Evolutionary conservation across 1,140 invertebrate species (phyloP).

Genomic region (Sycophila sp.): DNA sequence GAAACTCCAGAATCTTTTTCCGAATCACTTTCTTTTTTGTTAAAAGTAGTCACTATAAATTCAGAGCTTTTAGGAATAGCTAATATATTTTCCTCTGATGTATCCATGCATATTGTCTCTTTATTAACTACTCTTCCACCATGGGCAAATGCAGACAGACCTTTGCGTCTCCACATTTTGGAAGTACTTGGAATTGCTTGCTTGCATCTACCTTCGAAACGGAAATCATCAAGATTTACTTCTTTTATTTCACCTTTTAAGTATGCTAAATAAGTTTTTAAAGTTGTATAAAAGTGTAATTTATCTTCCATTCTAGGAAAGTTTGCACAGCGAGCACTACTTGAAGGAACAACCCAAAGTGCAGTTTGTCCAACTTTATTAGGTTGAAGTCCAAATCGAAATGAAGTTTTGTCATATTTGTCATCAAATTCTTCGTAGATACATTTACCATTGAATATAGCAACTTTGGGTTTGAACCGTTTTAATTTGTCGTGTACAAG

Average conservation of each 20-base stretch:
- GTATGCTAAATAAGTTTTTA: constrained; percentile 58
- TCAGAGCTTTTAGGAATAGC: constrained; percentile 45
- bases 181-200: constrained; percentile 53
- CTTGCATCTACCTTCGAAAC: constrained; percentile 56
- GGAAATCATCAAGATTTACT: constrained; percentile 52
- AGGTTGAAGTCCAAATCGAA: constrained; percentile 59
- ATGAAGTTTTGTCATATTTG: constrained; percentile 44
- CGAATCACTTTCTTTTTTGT: constrained; percentile 4
- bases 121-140: constrained; percentile 58
- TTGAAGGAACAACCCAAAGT: constrained; percentile 63
- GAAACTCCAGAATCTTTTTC: constrained; percentile 24
- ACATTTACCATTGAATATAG: constrained; percentile 63
- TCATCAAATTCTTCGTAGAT: constrained; percentile 60
- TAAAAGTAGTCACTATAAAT: constrained; percentile 49
- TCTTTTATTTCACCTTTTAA: constrained; percentile 55
- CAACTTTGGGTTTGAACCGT: constrained; percentile 59
- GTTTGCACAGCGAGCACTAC: constrained; percentile 62
- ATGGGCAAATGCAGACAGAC: constrained; percentile 51
- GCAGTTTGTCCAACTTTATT: constrained; percentile 52
- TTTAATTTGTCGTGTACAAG: constrained; percentile 54
- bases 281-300: constrained; percentile 58
- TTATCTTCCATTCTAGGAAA: constrained; percentile 63
- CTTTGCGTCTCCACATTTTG: constrained; percentile 60
- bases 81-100: constrained; percentile 51
- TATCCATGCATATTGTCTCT: constrained; percentile 51